A percentile compares a stretch with the other conserved stretches of the same genome.
Conservation (phyloP, 2,888 invertebrate species). For the Caenorhabditis sinica region DNA sequence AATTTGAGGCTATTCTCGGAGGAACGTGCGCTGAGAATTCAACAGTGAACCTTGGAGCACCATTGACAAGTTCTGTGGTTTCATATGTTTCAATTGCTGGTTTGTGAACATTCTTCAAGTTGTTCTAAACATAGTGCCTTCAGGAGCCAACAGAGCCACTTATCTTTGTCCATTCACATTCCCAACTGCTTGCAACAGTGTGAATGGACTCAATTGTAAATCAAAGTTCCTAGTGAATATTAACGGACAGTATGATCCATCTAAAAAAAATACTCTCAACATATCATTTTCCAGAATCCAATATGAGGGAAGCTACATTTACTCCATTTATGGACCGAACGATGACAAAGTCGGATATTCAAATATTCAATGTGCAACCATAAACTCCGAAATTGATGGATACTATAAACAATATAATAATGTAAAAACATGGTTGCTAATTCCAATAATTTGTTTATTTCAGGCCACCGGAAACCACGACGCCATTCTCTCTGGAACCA, state of each 20-base stretch:
- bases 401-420: conserved; percentile 62
- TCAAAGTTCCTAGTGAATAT: conserved; percentile 77
- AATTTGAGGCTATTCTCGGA: conserved; percentile 68
- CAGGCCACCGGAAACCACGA: conserved; percentile 10
- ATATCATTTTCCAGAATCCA: conserved; percentile 45
- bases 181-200: conserved; percentile 74
- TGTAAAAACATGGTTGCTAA: not conserved
- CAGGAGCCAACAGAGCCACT: conserved; percentile 78
- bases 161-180: conserved; percentile 78
- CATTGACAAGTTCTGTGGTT: conserved; percentile 75
- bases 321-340: conserved; percentile 76
- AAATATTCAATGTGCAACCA: conserved; percentile 72
- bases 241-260: conserved; percentile 70
- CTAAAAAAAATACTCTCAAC: not conserved
- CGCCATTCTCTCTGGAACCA: conserved; percentile 10
- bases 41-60: conserved; percentile 75
- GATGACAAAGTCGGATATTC: conserved; percentile 79
- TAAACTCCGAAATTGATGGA: conserved; percentile 73
- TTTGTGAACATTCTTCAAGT: not conserved
- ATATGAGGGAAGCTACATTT: conserved; percentile 78
- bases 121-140: conserved; percentile 30
- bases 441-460: not conserved
- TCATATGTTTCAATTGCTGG: conserved; percentile 74
- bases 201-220: conserved; percentile 77
- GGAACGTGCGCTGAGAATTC: conserved; percentile 77